Evolutionary conservation across 1,140 invertebrate species (phyloP).

Genomic region (Harpegnathos saltator): DNA sequence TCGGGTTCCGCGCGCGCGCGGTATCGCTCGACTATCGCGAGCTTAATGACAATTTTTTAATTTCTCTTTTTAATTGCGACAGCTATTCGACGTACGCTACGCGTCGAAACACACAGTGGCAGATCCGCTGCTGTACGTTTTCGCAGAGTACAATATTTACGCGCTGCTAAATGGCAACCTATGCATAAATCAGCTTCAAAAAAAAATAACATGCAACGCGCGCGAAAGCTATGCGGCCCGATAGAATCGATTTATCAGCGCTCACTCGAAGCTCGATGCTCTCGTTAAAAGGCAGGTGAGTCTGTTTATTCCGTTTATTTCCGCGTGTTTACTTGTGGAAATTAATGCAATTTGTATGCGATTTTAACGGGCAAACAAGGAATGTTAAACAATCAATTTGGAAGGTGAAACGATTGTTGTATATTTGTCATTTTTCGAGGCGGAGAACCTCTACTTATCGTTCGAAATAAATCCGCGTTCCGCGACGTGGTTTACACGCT

Average conservation of each 20-base stretch:
- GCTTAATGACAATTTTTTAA: too few relatives aligned
- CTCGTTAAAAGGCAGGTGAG: constrained; percentile 12
- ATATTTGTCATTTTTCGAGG: not conserved
- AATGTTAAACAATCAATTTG: not conserved
- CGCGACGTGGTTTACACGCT: not conserved
- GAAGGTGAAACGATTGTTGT: not conserved
- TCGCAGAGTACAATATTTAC: not conserved
- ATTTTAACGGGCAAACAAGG: not conserved
- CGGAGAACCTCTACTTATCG: not conserved
- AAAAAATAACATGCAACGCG: not conserved
- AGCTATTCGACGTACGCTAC: not conserved
- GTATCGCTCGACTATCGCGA: too few relatives aligned
- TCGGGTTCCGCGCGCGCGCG: too few relatives aligned
- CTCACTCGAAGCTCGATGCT: not conserved
- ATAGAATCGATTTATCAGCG: constrained; percentile 35
- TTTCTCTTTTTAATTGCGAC: not conserved
- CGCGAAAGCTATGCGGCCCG: not conserved
- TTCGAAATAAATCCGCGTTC: too few relatives aligned
- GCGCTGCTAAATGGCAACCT: not conserved
- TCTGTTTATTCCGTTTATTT: constrained; percentile 19
- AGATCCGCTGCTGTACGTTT: not conserved
- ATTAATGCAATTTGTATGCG: constrained; percentile 19
- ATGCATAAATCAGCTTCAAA: constrained; percentile 24
- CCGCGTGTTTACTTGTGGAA: constrained; percentile 4
- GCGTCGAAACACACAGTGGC: too few relatives aligned